Percentiles rank a stretch among this genome's conserved stretches.
phyloP scores from a whole-genome alignment of 2,113 vertebrate genomes.

The Strix aluco region DNA sequence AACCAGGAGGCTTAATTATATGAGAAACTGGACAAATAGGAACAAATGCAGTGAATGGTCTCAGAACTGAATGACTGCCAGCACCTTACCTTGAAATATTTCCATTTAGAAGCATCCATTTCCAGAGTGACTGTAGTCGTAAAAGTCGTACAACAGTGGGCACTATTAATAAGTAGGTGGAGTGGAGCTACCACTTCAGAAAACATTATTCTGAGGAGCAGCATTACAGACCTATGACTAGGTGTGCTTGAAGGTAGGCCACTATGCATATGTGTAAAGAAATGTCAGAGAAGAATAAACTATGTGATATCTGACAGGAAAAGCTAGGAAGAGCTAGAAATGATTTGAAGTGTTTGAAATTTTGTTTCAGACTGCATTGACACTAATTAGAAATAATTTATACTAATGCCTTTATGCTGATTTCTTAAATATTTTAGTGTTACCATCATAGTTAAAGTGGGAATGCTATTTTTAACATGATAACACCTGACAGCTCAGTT shows the following conservation, averaged over 20 bases:
- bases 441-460: background rate
- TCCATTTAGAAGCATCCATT: background rate
- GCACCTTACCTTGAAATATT: background rate
- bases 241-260: background rate
- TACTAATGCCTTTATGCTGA: background rate
- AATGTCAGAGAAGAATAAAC: background rate
- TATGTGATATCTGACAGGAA: background rate
- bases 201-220: background rate
- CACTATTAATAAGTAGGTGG: background rate
- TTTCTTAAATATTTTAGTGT: background rate
- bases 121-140: background rate
- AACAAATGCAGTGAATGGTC: background rate
- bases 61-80: background rate
- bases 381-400: background rate
- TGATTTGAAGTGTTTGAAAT: background rate
- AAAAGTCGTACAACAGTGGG: background rate
- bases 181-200: background rate
- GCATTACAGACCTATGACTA: background rate
- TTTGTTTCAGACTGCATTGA: background rate
- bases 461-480: background rate
- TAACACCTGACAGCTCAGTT: constrained; percentile 3
- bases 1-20: background rate
- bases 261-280: background rate
- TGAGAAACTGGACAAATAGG: background rate
- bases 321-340: background rate